These are phyloP conservation scores for Eucidaris tribuloides DNA, from an alignment of 35 echinoderm and acorn worm genomes.

Conservation along the genomic window DNA sequence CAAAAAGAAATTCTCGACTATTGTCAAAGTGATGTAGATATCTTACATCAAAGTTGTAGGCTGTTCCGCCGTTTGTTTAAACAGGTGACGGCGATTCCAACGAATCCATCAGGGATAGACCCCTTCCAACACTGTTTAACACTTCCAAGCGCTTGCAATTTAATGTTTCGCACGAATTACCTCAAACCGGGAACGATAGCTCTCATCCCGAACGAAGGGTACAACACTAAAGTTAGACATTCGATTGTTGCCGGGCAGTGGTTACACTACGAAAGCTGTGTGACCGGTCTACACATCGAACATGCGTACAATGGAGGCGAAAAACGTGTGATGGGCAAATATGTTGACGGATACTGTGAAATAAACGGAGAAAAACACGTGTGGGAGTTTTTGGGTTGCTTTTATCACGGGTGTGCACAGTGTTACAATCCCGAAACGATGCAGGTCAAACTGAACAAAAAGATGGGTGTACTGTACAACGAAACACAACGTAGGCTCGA, in stretches of 20 bases:
- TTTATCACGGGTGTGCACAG: not conserved
- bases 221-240: too few relatives aligned
- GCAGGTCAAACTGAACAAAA: not conserved
- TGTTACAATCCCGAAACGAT: not conserved
- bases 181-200: not conserved
- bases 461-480: not conserved
- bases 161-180: conserved; percentile 19
- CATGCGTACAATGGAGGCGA: conserved; percentile 46
- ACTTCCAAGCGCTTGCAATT: conserved; percentile 49
- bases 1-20: conserved; percentile 12
- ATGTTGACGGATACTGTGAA: conserved; percentile 33
- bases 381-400: not conserved
- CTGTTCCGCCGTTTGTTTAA: conserved; percentile 31
- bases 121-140: conserved; percentile 44
- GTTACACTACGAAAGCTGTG: not conserved
- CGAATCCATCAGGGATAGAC: not conserved
- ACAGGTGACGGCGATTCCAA: not conserved
- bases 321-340: not conserved
- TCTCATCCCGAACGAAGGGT: too few relatives aligned
- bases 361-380: not conserved
- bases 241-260: conserved; percentile 13
- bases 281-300: conserved; percentile 30
- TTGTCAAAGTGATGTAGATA: conserved; percentile 41
- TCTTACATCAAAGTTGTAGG: conserved; percentile 36
- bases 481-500: not conserved